phyloP scores from a whole-genome alignment of 2,888 invertebrate species.

The Drosophila anomalata region DNA sequence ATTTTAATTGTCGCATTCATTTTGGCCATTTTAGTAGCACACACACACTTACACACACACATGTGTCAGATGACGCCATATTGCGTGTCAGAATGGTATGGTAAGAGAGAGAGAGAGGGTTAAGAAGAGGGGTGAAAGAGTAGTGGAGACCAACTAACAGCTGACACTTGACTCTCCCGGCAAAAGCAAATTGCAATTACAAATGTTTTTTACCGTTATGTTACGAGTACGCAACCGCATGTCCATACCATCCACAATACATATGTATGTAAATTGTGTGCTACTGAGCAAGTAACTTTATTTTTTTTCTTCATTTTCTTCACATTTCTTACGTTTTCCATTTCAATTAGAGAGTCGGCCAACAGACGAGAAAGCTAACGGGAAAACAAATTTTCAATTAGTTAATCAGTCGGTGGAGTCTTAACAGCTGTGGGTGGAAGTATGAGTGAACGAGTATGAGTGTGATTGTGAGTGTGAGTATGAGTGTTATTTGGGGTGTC shows the following conservation, averaged over 20 bases:
- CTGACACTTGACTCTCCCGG: constrained; percentile 67
- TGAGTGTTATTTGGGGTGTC: too few species aligned
- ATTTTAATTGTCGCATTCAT: constrained; percentile 69
- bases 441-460: not conserved
- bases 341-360: constrained; percentile 28
- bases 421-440: constrained; percentile 10
- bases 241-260: not conserved
- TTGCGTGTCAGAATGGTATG: constrained; percentile 58
- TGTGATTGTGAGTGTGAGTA: too few species aligned
- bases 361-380: constrained; percentile 22
- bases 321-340: constrained; percentile 22
- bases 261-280: constrained; percentile 18
- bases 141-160: constrained; percentile 53
- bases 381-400: constrained; percentile 52
- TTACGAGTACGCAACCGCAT: constrained; percentile 6
- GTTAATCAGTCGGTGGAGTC: constrained; percentile 40
- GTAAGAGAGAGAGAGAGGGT: constrained; percentile 1
- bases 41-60: constrained; percentile 5
- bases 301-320: constrained; percentile 1
- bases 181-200: constrained; percentile 55
- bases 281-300: constrained; percentile 7
- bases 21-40: constrained; percentile 38
- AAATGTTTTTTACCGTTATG: constrained; percentile 45
- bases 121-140: constrained; percentile 2
- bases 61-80: constrained; percentile 62